Evolutionary conservation across 2,113 vertebrate genomes (phyloP), one percentile per base, ranked within the genome.

Genomic region (Corythoichthys intestinalis): DNA sequence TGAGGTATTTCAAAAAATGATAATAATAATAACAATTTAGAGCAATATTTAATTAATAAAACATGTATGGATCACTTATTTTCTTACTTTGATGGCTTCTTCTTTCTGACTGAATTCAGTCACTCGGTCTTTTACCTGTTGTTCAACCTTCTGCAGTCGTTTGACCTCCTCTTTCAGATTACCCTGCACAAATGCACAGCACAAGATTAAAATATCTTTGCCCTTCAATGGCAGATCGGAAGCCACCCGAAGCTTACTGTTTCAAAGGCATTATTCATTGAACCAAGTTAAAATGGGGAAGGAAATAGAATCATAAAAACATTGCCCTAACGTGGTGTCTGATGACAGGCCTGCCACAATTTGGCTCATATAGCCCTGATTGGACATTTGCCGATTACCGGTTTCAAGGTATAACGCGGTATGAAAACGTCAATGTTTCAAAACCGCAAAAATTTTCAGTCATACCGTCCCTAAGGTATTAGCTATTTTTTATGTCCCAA

Each of bases 111-210:
- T 69, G 49, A 93, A 75, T 28, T 88, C 84, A 53, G 71, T 50
- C 46, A 86, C 47, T 66, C 48, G 78, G 75, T 59, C 72, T 53
- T 74, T 76, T 65, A 91, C 77, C 39, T 74, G 58, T 7, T 82
- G 50, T 74, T 91, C 89, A 0, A 80, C 50, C 17, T 60, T 74
- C 74, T 91, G 88, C 39, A 91, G 82, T 47, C 90, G 88, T 47
- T 83, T 87, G 70, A 93, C 90, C 44, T 91, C 85, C 0, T 83
- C 80, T 66, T 90, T 92, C 49, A 93, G 72, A 50, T 78, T 87
- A 2, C 70, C 81, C 91, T 93, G 65, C 28, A 67, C 13, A 49
- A 75, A 68, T 8, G 56, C 38, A 4, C 0, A 54, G 5, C 62
- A 4, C 44, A 12, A 54, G 15, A 4, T 58, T 57, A 34, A 35